Percentiles rank a stretch among this genome's conserved stretches.
Conservation (phyloP, 2,888 invertebrate species). For the Agrotis clavis region DNA sequence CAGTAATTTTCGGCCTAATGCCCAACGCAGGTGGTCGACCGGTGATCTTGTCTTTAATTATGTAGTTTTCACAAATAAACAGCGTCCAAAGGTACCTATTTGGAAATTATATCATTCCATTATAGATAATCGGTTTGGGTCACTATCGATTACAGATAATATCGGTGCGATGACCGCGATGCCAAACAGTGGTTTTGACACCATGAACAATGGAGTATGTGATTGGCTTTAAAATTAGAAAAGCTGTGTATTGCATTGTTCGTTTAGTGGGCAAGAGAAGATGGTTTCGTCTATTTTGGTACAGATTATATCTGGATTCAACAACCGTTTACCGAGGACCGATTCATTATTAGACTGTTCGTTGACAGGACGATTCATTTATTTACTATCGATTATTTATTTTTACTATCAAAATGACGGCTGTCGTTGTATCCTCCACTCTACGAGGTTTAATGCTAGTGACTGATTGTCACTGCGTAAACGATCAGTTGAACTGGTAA, state of each 20-base stretch:
- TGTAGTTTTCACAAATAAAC: constrained; percentile 72
- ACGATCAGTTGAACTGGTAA: background rate
- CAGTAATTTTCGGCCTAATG: constrained; percentile 68
- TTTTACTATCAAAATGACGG: too few species aligned
- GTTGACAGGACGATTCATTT: too few species aligned
- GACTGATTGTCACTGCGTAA: background rate
- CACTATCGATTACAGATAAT: constrained; percentile 63
- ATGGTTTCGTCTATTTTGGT: background rate
- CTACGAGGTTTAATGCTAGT: too few species aligned
- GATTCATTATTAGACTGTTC: too few species aligned
- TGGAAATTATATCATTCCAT: constrained; percentile 64
- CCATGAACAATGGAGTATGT: constrained; percentile 49
- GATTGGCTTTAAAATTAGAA: constrained; percentile 27
- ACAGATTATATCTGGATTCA: too few species aligned
- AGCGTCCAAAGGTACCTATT: constrained; percentile 53
- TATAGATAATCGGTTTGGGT: constrained; percentile 60
- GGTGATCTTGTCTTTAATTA: constrained; percentile 66
- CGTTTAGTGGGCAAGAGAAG: background rate
- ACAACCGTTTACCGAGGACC: too few species aligned
- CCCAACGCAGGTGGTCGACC: constrained; percentile 72
- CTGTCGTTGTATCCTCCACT: too few species aligned
- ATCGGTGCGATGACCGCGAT: constrained; percentile 52
- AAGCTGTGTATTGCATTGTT: constrained; percentile 47
- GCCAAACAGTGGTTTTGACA: constrained; percentile 41
- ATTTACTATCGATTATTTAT: too few species aligned